Evolutionary conservation across 2,797 vertebrate species (phyloP).

Genomic region (Lutra lutra): DNA sequence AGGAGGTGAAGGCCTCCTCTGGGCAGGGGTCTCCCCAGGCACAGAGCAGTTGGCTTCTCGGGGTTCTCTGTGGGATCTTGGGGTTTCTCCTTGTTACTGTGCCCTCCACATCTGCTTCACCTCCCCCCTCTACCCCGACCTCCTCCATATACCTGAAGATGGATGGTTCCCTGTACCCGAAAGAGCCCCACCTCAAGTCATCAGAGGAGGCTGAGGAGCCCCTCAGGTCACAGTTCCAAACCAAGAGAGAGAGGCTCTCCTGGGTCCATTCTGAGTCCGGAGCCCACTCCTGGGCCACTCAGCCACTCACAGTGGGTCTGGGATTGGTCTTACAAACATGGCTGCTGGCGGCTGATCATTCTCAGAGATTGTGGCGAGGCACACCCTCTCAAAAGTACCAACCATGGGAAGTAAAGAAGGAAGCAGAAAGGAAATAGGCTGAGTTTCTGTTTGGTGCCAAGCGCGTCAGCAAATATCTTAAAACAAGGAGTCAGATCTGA

Average conservation of each 20-base stretch:
- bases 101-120: not conserved
- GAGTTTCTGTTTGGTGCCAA: not conserved
- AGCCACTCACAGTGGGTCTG: not conserved
- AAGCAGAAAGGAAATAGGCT: not conserved
- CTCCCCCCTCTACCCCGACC: not conserved
- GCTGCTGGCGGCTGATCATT: not conserved
- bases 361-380: not conserved
- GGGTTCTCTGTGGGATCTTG: not conserved
- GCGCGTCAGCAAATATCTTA: not conserved
- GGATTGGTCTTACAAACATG: not conserved
- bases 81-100: not conserved
- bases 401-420: not conserved
- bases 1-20: conserved; percentile 41
- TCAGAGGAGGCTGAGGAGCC: not conserved
- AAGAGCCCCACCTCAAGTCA: not conserved
- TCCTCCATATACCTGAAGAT: not conserved
- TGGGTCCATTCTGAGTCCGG: not conserved
- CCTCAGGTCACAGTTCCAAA: not conserved
- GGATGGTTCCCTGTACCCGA: not conserved
- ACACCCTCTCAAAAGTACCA: not conserved
- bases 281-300: not conserved
- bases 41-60: not conserved
- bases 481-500: not conserved
- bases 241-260: not conserved
- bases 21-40: not conserved